Percentiles rank a stretch among this genome's conserved stretches.
These are phyloP conservation scores for Colossoma macropomum DNA, from an alignment of 2,113 vertebrate genomes.

Conservation along the genomic window DNA sequence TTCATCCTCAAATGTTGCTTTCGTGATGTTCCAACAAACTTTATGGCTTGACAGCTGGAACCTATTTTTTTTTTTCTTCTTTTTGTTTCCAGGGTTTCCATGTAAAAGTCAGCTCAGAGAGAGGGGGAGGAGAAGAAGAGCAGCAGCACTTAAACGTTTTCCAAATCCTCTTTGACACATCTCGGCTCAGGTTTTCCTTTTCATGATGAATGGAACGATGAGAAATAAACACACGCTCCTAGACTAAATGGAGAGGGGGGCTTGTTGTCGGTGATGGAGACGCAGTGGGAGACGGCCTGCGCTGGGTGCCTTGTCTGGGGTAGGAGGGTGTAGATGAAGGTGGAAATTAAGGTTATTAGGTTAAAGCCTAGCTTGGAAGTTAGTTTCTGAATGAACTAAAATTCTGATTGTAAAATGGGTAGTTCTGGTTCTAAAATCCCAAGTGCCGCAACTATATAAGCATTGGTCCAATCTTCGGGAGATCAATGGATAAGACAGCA, in stretches of 20 bases:
- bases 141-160: conserved; percentile 55
- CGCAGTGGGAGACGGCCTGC: neutral
- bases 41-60: conserved; percentile 76
- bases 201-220: conserved; percentile 41
- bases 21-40: conserved; percentile 72
- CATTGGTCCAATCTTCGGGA: too few relatives aligned
- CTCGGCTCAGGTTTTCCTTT: conserved; percentile 50
- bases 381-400: neutral
- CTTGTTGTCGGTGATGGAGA: neutral
- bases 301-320: neutral
- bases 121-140: conserved; percentile 61
- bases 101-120: conserved; percentile 59
- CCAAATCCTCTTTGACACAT: conserved; percentile 59
- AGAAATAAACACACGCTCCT: conserved; percentile 48
- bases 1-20: conserved; percentile 65
- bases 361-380: neutral
- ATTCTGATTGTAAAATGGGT: neutral
- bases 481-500: too few relatives aligned
- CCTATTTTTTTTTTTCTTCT: conserved; percentile 59
- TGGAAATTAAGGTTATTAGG: neutral
- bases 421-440: neutral
- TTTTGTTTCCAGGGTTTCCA: conserved; percentile 59
- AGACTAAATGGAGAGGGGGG: conserved; percentile 34
- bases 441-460: too few relatives aligned
- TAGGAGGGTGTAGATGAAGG: neutral